Evolutionary conservation across 1,140 invertebrate species (phyloP).

Genomic region (Leucophenga varia): DNA sequence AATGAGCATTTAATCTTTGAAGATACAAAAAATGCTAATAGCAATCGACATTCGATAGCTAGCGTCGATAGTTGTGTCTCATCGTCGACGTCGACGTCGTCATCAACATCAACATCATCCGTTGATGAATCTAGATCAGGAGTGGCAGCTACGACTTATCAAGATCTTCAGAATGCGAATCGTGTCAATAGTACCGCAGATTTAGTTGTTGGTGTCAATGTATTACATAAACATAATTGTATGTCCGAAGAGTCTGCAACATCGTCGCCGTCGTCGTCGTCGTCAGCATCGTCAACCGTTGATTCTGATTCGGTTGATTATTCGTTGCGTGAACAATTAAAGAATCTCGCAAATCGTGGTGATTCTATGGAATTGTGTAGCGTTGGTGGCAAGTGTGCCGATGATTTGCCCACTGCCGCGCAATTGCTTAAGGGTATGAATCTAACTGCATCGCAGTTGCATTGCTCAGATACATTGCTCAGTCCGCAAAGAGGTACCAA

Average conservation of each 20-base stretch:
- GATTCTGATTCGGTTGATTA: slow-evolving; percentile 42
- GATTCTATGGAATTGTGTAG: slow-evolving; percentile 16
- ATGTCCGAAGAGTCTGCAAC: slow-evolving; percentile 21
- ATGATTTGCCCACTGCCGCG: slow-evolving; percentile 14
- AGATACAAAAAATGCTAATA: slow-evolving; percentile 2
- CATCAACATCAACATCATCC: slow-evolving; percentile 18
- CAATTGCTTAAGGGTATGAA: slow-evolving; percentile 31
- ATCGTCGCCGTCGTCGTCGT: slow-evolving; percentile 9
- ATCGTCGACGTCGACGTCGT: slow-evolving; percentile 24
- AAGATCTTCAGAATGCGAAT: slow-evolving; percentile 51
- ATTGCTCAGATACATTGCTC: slow-evolving; percentile 44
- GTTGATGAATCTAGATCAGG: slow-evolving; percentile 35
- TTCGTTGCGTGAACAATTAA: slow-evolving; percentile 45
- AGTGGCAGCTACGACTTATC: slow-evolving; percentile 34
- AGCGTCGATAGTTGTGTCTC: slow-evolving; percentile 52
- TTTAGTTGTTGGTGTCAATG: no score
- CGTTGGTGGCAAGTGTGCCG: no score
- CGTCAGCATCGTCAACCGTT: slow-evolving; percentile 3
- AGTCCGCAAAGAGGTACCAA: slow-evolving; percentile 54
- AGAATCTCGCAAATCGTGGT: slow-evolving; percentile 40
- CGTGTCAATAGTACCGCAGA: no score
- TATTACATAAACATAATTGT: no score
- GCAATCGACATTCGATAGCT: slow-evolving; percentile 46
- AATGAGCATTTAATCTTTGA: no score
- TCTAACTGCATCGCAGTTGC: slow-evolving; percentile 30